Evolutionary conservation across 2,113 vertebrate species (phyloP).

Genomic region (Euleptes europaea): DNA sequence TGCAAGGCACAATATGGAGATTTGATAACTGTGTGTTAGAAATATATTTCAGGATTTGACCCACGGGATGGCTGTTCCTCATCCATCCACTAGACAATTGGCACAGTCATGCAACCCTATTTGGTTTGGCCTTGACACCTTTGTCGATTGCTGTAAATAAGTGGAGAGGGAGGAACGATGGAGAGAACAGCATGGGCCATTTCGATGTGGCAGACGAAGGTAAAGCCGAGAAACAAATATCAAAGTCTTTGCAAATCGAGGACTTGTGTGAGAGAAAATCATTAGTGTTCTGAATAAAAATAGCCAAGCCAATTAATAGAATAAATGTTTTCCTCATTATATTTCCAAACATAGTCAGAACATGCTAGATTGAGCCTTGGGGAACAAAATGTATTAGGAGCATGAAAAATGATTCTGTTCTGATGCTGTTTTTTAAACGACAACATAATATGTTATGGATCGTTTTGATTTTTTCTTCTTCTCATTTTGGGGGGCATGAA

Average conservation of each 20-base stretch:
- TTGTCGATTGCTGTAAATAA: constrained; percentile 4
- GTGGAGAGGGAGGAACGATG: background rate
- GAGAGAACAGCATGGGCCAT: background rate
- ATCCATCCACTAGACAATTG: background rate
- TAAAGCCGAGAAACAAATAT: constrained; percentile 20
- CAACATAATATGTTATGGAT: constrained; percentile 91
- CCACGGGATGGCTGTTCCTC: too few species aligned
- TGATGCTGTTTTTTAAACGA: constrained; percentile 82
- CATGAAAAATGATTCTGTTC: constrained; percentile 74
- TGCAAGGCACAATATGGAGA: too few species aligned
- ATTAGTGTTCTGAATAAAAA: constrained; percentile 44
- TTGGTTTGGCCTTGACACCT: background rate
- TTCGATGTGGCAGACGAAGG: background rate
- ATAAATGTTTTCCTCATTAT: constrained; percentile 66
- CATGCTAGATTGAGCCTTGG: constrained; percentile 79
- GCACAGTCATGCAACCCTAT: rapidly evolving
- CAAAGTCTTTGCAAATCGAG: constrained; percentile 1
- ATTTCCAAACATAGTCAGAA: constrained; percentile 59
- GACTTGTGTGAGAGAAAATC: constrained; percentile 11
- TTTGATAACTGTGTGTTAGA: too few species aligned
- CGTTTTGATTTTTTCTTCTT: constrained; percentile 80
- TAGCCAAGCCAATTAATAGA: constrained; percentile 65
- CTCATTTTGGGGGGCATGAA: constrained; percentile 48
- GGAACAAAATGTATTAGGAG: constrained; percentile 73
- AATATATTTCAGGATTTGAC: background rate